Evolutionary conservation across 1,140 invertebrate species (phyloP).

Genomic region (Epicauta chinensis): DNA sequence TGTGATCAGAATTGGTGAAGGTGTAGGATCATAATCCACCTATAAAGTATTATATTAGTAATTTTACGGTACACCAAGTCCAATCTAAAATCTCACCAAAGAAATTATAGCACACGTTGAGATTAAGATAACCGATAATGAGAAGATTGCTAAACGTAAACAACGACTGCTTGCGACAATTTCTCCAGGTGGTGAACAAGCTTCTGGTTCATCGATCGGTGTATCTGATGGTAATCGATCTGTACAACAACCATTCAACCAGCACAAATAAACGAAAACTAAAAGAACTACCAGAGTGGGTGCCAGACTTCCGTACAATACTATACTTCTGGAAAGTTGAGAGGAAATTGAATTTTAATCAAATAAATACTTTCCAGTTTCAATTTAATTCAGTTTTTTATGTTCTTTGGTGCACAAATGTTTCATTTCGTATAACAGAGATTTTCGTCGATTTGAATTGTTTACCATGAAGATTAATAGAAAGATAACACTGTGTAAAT

Average conservation of each 20-base stretch:
- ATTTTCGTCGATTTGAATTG: too few species aligned
- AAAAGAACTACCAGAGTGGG: conserved; percentile 57
- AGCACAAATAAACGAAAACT: conserved; percentile 56
- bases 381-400: too few species aligned
- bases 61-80: not conserved
- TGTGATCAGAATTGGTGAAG: not conserved
- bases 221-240: conserved; percentile 41
- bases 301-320: conserved; percentile 56
- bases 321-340: conserved; percentile 50
- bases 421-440: too few species aligned
- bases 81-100: conserved; percentile 49
- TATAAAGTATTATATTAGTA: conserved; percentile 24
- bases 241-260: conserved; percentile 46
- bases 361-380: too few species aligned
- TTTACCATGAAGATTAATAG: not conserved
- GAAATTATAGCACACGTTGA: conserved; percentile 62
- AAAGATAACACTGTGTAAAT: not conserved
- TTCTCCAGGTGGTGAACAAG: conserved; percentile 49
- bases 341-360: too few species aligned
- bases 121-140: conserved; percentile 58
- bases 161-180: conserved; percentile 59
- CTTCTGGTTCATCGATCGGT: conserved; percentile 43
- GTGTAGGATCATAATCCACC: conserved; percentile 36
- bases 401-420: too few species aligned
- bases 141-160: conserved; percentile 59